Evolutionary conservation across 2,888 invertebrate species (phyloP), one percentile per base, ranked within the genome.

Genomic region (Dynastes tityus): DNA sequence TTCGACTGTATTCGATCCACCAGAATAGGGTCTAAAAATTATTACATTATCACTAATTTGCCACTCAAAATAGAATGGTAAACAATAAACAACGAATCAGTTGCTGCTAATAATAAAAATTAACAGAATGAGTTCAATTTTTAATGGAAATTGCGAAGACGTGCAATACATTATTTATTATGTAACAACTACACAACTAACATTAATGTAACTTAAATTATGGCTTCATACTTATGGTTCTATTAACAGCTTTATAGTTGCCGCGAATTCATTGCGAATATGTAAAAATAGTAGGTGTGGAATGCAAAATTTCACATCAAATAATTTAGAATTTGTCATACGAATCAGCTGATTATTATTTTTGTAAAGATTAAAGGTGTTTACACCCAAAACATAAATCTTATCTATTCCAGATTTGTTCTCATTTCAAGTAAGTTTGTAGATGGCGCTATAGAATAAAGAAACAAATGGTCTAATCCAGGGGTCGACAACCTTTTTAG

Each of bases 1-100:
- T 49, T 85, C 85, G 37, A 84, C 80, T 49, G 84, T 79, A 75
- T 84, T 83, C 53, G 85, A 79, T 78, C 80, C 80, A 51, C 82
- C 81, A 37, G 82, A 80, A 32, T 78, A 64, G 9, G 78, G 74
- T 77, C 82, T 82, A 77, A 45, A 81, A 32, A 32, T 5, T 4
- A 32, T 32, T 5, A 3, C 32, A 32, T 32, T 32, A 32, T 32
- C 32, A 32, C 32, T 32, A 32, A 82, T 49, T 45, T 27, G 45
- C 11, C 8, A 45, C 1, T 45, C 9, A 8, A 45, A 45, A 45
- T 8, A 5, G 11, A 8, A 8, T 45, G 8, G 8, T 45, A 68
- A 45, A 40, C 6, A 65, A 37, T 65, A 40, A 65, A 53, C 3
- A 32, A 32, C 13, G 32, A 64, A 64, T 4, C 1, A 32, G 2